These are phyloP conservation scores for Aphelenchoides fujianensis DNA, from an alignment of 1,140 invertebrate genomes.

Conservation along the genomic window DNA sequence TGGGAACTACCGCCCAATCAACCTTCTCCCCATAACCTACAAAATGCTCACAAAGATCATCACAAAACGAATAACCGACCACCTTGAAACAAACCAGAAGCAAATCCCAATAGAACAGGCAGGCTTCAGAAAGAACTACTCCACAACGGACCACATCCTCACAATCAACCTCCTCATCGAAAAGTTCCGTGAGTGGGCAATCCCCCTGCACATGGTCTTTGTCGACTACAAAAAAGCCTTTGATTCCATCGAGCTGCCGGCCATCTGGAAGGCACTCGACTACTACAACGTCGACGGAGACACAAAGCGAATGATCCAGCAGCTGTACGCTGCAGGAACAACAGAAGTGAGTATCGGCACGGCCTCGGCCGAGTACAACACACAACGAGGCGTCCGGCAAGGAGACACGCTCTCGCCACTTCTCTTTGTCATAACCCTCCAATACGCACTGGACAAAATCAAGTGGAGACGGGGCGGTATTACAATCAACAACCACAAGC, in stretches of 20 bases:
- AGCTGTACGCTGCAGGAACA: too few species aligned
- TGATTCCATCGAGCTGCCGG: conserved; percentile 44
- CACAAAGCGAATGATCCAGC: too few species aligned
- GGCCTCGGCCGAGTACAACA: too few species aligned
- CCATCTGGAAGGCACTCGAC: conserved; percentile 31
- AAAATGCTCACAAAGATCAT: conserved; percentile 36
- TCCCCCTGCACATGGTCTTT: conserved; percentile 47
- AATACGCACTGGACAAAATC: too few species aligned
- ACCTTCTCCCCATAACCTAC: conserved; percentile 27
- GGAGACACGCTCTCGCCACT: too few species aligned
- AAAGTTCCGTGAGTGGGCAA: conserved; percentile 49
- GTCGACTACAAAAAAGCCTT: conserved; percentile 57
- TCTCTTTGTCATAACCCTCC: too few species aligned
- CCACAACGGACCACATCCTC: conserved; percentile 38
- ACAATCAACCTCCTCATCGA: conserved; percentile 33
- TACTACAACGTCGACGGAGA: too few species aligned
- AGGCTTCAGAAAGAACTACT: conserved; percentile 29
- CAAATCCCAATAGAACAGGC: conserved; percentile 30
- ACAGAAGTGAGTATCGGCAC: too few species aligned
- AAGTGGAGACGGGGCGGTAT: too few species aligned
- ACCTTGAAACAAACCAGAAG: conserved; percentile 16
- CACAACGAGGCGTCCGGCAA: too few species aligned
- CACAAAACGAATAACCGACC: conserved; percentile 7
- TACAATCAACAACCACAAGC: too few species aligned
- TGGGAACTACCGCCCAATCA: conserved; percentile 36